Percentiles rank a stretch among this genome's conserved stretches.
These are phyloP conservation scores for Tautogolabrus adspersus DNA, from an alignment of 2,113 vertebrate genomes.

Conservation along the genomic window DNA sequence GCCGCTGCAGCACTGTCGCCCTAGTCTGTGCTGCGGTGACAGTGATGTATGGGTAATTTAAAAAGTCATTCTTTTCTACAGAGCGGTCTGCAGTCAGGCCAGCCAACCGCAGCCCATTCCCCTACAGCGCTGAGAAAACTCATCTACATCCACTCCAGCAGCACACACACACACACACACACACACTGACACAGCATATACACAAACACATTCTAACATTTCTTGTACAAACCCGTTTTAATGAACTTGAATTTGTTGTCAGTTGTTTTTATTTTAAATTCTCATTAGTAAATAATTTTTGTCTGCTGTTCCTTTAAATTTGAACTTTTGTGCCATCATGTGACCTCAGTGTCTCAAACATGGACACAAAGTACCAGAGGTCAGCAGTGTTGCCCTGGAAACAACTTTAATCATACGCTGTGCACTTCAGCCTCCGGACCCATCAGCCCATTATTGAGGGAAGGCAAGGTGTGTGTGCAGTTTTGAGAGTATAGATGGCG, in stretches of 20 bases:
- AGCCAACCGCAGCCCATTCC: constrained; percentile 81
- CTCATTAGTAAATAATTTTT: background rate
- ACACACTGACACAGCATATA: background rate
- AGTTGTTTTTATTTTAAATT: background rate
- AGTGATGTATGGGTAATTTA: constrained; percentile 87
- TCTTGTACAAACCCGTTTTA: constrained; percentile 8
- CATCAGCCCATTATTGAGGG: constrained; percentile 8
- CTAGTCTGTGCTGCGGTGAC: constrained; percentile 75
- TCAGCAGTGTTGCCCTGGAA: constrained; percentile 28
- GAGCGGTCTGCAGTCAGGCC: constrained; percentile 79
- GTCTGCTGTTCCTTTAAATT: background rate
- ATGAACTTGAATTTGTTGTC: constrained; percentile 4
- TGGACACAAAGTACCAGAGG: constrained; percentile 15
- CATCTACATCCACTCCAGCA: constrained; percentile 78
- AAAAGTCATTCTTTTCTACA: constrained; percentile 85
- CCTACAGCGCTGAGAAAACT: constrained; percentile 75
- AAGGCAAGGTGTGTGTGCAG: constrained; percentile 8
- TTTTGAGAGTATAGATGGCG: constrained; percentile 23
- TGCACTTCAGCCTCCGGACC: constrained; percentile 11
- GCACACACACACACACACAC: background rate
- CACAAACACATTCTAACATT: constrained; percentile 4
- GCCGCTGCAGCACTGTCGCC: constrained; percentile 64
- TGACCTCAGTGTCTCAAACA: constrained; percentile 11
- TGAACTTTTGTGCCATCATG: background rate
- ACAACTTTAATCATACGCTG: constrained; percentile 14